Evolutionary conservation across 2,888 invertebrate species (phyloP).

Genomic region (Epistrophella euchroma): DNA sequence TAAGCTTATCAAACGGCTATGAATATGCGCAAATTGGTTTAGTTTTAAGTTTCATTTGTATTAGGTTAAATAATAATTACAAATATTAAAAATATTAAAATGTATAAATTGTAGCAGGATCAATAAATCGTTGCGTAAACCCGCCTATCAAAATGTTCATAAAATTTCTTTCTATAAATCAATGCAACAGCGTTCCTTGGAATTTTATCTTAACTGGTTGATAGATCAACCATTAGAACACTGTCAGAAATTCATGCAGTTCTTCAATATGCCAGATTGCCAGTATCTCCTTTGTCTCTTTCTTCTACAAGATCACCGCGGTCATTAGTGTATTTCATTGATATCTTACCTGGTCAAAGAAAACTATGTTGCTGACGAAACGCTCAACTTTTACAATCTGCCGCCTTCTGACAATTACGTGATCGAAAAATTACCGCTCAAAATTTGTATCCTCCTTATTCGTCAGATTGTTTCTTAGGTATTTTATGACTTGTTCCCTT

Average conservation of each 20-base stretch:
- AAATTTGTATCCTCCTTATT: conserved; percentile 54
- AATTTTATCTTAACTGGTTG: not conserved
- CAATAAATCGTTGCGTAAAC: too few species aligned
- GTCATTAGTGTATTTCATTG: not conserved
- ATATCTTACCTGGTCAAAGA: conserved; percentile 23
- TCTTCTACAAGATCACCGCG: not conserved
- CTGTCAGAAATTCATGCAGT: conserved; percentile 48
- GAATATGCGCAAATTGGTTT: too few species aligned
- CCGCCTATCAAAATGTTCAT: too few species aligned
- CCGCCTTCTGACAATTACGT: conserved; percentile 64
- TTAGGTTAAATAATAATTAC: too few species aligned
- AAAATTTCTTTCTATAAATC: too few species aligned
- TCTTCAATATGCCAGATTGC: not conserved
- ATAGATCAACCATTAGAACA: conserved; percentile 30
- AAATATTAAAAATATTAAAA: too few species aligned
- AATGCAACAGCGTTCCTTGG: not conserved
- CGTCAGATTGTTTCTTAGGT: conserved; percentile 31
- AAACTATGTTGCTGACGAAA: conserved; percentile 33
- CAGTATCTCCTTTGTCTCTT: not conserved
- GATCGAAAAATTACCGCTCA: conserved; percentile 36
- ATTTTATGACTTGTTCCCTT: conserved; percentile 52
- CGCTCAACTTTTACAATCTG: conserved; percentile 50
- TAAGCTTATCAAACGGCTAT: too few species aligned
- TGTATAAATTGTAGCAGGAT: too few species aligned
- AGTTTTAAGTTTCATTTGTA: too few species aligned